Base-by-base conservation (phyloP, 2,888 invertebrate species). In the Fissipunctia ypsillon region DNA sequence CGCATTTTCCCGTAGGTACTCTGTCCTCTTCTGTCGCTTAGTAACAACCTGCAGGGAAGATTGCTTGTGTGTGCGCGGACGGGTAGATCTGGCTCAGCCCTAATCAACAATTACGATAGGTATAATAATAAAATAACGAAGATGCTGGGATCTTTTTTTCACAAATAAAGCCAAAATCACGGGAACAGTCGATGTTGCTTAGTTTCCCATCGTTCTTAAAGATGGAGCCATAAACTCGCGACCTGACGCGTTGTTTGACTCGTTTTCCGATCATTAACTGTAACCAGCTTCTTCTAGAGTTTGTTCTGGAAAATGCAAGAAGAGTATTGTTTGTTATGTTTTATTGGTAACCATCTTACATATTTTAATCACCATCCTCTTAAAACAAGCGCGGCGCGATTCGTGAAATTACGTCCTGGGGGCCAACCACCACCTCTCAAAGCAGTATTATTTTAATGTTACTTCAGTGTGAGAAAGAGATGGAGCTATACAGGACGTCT, bases 251-350 rank as follows among this genome's bases (percentile, higher is more conserved):
- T 95, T 94, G 84, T 95, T 94, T 0, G 95, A 95, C 60, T 95
- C 94, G 38, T 91, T 87, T 0, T 83, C 84, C 0, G 92, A 83
- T 95, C 95, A 95, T 12, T 77, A 73, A 25, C 72, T 83, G 88
- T 83, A 95, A 0, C 95, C 95, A 0, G 94, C 93, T 61, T 93
- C 88, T 35, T 92, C 87, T 22, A 95, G 82, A 0, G 94, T 94
- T 86, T 94, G 89, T 63, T 94, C 95, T 95, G 88, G 19, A 88
- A 90, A 67, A n/a, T n/a, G n/a, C n/a, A n/a, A n/a, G n/a, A n/a
- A n/a, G n/a, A n/a, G n/a, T n/a, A n/a, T n/a, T n/a, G n/a, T n/a
- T n/a, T n/a, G n/a, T n/a, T n/a, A n/a, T n/a, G n/a, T n/a, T n/a
- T n/a, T n/a, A n/a, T n/a, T n/a, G n/a, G n/a, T n/a, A n/a, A n/a